A percentile compares a stretch with the other conserved stretches of the same genome.
These are phyloP conservation scores for Rhysida immarginata DNA, from an alignment of 1,140 invertebrate species.

Conservation along the genomic window DNA sequence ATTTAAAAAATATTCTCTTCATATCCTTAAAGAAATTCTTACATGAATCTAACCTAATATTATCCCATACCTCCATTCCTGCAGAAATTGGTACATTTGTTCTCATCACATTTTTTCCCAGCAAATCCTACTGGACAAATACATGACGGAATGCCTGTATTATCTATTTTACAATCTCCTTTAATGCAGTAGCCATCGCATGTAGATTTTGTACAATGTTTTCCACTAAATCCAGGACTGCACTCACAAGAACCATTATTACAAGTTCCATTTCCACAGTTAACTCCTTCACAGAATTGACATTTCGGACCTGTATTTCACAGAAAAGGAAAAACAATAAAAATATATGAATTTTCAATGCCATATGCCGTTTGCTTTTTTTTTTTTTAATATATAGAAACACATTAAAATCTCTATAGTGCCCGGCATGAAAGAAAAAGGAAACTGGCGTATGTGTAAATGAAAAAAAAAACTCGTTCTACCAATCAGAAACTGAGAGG, in stretches of 20 bases:
- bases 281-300: constrained; percentile 15
- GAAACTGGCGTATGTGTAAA: too few species aligned
- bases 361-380: too few species aligned
- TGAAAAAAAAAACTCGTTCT: too few species aligned
- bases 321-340: neutral
- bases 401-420: too few species aligned
- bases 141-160: constrained; percentile 27
- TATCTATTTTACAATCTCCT: constrained; percentile 20
- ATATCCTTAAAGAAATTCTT: too few species aligned
- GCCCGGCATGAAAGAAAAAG: too few species aligned
- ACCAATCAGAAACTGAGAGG: too few species aligned
- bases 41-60: neutral
- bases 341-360: neutral
- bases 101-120: constrained; percentile 19
- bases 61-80: constrained; percentile 16
- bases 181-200: constrained; percentile 14
- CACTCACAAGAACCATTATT: too few species aligned
- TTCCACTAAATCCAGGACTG: constrained; percentile 26
- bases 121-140: constrained; percentile 18
- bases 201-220: constrained; percentile 25
- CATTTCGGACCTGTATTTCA: constrained; percentile 28
- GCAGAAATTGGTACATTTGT: constrained; percentile 16
- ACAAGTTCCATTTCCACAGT: constrained; percentile 13
- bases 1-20: too few species aligned
- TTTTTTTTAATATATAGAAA: too few species aligned